These are phyloP conservation scores for Caligus rogercresseyi DNA, from an alignment of 1,140 invertebrate genomes.

Conservation along the genomic window DNA sequence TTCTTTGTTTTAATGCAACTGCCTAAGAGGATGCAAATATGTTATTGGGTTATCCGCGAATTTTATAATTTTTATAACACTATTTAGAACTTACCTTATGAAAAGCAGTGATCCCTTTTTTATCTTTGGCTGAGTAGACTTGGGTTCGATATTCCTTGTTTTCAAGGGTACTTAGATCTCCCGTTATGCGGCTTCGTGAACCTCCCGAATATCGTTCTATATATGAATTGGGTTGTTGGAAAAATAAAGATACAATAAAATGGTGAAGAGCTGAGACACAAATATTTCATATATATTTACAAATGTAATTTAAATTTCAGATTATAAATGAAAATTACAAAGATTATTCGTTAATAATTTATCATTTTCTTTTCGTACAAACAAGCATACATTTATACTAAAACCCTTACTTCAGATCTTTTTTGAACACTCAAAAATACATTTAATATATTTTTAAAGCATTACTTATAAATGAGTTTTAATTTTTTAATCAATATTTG, in stretches of 20 bases:
- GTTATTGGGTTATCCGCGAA: no score
- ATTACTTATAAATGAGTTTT: no score
- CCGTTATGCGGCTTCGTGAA: constrained; percentile 56
- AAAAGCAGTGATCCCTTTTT: constrained; percentile 54
- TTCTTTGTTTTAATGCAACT: constrained; percentile 52
- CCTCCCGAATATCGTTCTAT: constrained; percentile 58
- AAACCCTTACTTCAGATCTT: no score
- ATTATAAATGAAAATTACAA: no score
- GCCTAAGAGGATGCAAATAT: constrained; percentile 42
- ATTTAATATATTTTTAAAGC: no score
- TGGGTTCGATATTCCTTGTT: constrained; percentile 47
- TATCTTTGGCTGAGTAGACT: constrained; percentile 54
- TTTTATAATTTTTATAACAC: not conserved
- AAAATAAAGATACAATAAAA: constrained; percentile 5
- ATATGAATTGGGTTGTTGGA: constrained; percentile 9
- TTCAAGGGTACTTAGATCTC: constrained; percentile 43
- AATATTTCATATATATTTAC: not conserved
- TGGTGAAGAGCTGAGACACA: not conserved
- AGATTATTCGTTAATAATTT: no score
- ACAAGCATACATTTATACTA: no score
- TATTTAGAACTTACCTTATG: constrained; percentile 45
- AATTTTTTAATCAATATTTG: no score
- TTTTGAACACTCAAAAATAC: no score
- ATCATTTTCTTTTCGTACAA: no score
- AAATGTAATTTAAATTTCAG: constrained; percentile 5